Evolutionary conservation across 1,140 invertebrate genomes (phyloP).

Genomic region (Ptiloglossa arizonensis): DNA sequence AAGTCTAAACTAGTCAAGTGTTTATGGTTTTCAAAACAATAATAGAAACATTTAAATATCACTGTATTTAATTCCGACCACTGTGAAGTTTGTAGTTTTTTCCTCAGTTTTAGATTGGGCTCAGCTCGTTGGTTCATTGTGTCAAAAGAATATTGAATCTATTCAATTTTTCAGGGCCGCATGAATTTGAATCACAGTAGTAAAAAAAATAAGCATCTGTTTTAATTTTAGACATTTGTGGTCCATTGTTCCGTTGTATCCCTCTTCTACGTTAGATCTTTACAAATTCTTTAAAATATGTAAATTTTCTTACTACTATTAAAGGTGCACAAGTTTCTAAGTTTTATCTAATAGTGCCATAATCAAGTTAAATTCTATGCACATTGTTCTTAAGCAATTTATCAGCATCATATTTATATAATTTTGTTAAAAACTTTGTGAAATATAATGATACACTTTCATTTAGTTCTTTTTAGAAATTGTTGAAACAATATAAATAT

Average conservation of each 20-base stretch:
- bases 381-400: constrained; percentile 37
- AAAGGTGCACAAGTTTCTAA: constrained; percentile 52
- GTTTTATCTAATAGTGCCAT: constrained; percentile 58
- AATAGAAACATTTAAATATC: constrained; percentile 27
- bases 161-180: constrained; percentile 58
- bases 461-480: constrained; percentile 48
- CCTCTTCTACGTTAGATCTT: constrained; percentile 51
- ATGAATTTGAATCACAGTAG: constrained; percentile 63
- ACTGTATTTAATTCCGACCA: constrained; percentile 37
- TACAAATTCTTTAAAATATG: constrained; percentile 35
- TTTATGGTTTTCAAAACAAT: constrained; percentile 46
- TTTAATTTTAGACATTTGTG: constrained; percentile 71
- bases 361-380: constrained; percentile 60
- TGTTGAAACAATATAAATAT: constrained; percentile 20
- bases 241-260: constrained; percentile 72
- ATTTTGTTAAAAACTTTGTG: constrained; percentile 53
- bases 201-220: constrained; percentile 76
- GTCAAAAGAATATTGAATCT: constrained; percentile 54
- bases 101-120: constrained; percentile 52
- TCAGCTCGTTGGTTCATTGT: constrained; percentile 46
- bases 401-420: constrained; percentile 32
- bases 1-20: constrained; percentile 38
- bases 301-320: constrained; percentile 50
- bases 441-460: constrained; percentile 60
- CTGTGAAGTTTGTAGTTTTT: constrained; percentile 41